A percentile compares a stretch with the other conserved stretches of the same genome.
Evolutionary conservation across 1,140 invertebrate genomes (phyloP).

Genomic region (Drosophila burlai): DNA sequence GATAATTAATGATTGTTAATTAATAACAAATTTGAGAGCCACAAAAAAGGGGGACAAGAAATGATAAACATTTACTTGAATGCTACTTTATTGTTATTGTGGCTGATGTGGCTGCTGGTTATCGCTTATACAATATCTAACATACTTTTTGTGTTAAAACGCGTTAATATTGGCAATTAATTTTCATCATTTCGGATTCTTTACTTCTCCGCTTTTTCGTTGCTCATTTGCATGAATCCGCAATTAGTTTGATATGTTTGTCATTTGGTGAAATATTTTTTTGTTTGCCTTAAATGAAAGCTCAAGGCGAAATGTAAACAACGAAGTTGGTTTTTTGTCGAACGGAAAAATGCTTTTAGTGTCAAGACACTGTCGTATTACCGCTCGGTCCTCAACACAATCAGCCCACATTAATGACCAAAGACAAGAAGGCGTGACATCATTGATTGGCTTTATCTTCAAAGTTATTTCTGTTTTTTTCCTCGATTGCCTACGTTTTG

Average conservation of each 20-base stretch:
- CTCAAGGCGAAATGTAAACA: slow-evolving; percentile 75
- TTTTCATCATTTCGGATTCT: slow-evolving; percentile 59
- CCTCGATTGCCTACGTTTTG: slow-evolving; percentile 11
- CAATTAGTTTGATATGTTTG: slow-evolving; percentile 74
- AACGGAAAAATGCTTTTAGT: slow-evolving; percentile 72
- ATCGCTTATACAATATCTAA: slow-evolving; percentile 53
- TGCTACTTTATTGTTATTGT: slow-evolving; percentile 50
- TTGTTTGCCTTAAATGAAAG: slow-evolving; percentile 58
- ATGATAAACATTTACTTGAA: slow-evolving; percentile 61
- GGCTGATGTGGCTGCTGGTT: slow-evolving; percentile 29
- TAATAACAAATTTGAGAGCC: slow-evolving; percentile 73
- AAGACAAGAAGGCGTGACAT: slow-evolving; percentile 70
- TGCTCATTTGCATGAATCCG: slow-evolving; percentile 70
- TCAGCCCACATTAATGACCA: slow-evolving; percentile 63
- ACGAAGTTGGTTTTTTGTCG: slow-evolving; percentile 37
- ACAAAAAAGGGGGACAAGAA: slow-evolving; percentile 32
- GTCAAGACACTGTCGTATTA: slow-evolving; percentile 47
- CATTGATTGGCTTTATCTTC: slow-evolving; percentile 55
- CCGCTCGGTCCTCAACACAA: slow-evolving; percentile 19
- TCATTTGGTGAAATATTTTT: slow-evolving; percentile 62
- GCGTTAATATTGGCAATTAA: slow-evolving; percentile 77
- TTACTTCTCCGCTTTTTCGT: slow-evolving; percentile 43
- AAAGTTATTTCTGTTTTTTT: slow-evolving; percentile 19
- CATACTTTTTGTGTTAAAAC: slow-evolving; percentile 70
- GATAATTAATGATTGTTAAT: slow-evolving; percentile 74